Conservation (phyloP, 2,113 vertebrate species). For the Brachirus orientalis region DNA sequence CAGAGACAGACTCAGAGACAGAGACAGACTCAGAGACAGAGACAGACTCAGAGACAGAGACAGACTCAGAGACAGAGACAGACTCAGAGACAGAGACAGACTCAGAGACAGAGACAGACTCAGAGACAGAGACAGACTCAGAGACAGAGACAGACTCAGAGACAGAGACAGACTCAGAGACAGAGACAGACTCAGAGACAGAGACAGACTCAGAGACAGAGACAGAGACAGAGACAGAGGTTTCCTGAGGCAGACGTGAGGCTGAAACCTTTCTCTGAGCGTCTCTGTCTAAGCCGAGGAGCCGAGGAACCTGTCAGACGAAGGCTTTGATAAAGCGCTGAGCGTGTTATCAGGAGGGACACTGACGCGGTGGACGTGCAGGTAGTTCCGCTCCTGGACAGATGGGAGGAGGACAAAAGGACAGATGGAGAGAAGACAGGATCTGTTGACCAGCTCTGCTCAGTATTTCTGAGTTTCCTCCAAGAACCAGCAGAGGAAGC, state of each 20-base stretch:
- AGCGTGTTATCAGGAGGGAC: slow-evolving; percentile 47
- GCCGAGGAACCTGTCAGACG: slow-evolving; percentile 42
- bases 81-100: not conserved
- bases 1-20: not conserved
- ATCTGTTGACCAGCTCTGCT: slow-evolving; percentile 25
- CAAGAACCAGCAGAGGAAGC: too few species aligned
- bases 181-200: too few species aligned
- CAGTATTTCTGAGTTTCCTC: too few species aligned
- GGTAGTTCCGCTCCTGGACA: slow-evolving; percentile 20
- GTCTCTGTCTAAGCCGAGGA: slow-evolving; percentile 10
- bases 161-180: not conserved
- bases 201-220: too few species aligned
- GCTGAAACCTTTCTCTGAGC: slow-evolving; percentile 19
- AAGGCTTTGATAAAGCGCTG: slow-evolving; percentile 53
- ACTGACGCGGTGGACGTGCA: slow-evolving; percentile 39
- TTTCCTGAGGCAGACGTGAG: slow-evolving; percentile 11
- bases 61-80: too few species aligned
- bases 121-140: too few species aligned
- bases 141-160: too few species aligned
- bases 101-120: too few species aligned
- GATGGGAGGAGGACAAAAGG: slow-evolving; percentile 14
- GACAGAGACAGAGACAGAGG: not conserved
- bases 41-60: too few species aligned
- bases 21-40: too few species aligned
- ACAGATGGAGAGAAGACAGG: slow-evolving; percentile 46